A percentile compares a stretch with the other conserved stretches of the same genome.
Conservation (phyloP, 2,113 vertebrate genomes). For the Lasiurus cinereus region DNA sequence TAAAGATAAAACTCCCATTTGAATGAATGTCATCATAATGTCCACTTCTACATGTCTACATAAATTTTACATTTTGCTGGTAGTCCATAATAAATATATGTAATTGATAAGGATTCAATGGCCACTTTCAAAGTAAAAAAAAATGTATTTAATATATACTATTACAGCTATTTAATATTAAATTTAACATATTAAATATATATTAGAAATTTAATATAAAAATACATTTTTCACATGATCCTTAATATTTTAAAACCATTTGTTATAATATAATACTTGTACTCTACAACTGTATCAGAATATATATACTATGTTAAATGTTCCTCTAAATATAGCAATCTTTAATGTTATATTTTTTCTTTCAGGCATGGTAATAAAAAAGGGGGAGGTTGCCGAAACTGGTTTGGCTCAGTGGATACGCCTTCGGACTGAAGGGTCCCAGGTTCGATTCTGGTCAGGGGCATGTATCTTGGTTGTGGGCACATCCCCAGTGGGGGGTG, state of each 20-base stretch:
- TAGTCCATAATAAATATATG: not conserved
- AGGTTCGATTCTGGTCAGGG: too few species aligned
- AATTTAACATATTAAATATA: too few species aligned
- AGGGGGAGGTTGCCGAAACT: not conserved
- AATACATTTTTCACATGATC: not conserved
- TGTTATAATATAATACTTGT: not conserved
- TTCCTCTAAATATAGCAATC: not conserved
- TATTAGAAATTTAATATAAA: too few species aligned
- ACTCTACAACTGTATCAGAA: not conserved
- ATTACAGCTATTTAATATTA: too few species aligned
- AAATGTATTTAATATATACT: not conserved
- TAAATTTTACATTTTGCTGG: not conserved
- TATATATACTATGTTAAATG: not conserved
- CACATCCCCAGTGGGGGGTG: too few species aligned
- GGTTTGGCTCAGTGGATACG: too few species aligned
- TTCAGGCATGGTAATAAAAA: not conserved
- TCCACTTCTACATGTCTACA: not conserved
- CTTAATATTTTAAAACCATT: not conserved
- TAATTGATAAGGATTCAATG: not conserved
- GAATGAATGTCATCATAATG: not conserved
- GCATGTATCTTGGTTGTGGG: too few species aligned
- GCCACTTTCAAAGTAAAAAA: not conserved
- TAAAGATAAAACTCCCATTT: not conserved
- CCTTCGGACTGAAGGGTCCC: too few species aligned
- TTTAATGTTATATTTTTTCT: slow-evolving; percentile 30